Percentiles rank a stretch among this genome's conserved stretches.
phyloP scores from a whole-genome alignment of 2,888 invertebrate species.

The Rhagonycha lutea region DNA sequence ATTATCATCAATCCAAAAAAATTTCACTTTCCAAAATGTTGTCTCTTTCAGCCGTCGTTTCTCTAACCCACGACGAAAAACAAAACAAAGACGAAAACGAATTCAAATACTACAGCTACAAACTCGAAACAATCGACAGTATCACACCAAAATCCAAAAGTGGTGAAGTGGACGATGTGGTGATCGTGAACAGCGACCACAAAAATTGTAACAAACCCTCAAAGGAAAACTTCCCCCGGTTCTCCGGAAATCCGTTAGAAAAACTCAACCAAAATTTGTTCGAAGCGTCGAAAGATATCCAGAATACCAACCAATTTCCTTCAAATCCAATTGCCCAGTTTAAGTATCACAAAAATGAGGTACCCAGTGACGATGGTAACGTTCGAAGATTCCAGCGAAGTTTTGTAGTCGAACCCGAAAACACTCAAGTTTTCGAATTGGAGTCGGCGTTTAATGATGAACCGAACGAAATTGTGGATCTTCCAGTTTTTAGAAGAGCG shows the following conservation, averaged over 20 bases:
- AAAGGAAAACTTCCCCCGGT: not conserved
- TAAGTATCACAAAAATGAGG: not conserved
- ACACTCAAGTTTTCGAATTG: constrained; percentile 12
- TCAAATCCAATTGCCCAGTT: not conserved
- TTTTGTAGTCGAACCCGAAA: constrained; percentile 10
- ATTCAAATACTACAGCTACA: not conserved
- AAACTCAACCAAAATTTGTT: not conserved
- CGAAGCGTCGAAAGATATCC: not conserved
- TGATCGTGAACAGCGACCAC: not conserved
- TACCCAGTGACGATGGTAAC: not conserved
- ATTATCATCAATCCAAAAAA: not conserved
- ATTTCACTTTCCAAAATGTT: too few relatives aligned
- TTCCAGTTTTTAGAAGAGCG: not conserved
- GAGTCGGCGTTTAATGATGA: not conserved
- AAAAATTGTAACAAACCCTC: not conserved
- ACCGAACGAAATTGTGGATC: not conserved
- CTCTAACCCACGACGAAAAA: not conserved
- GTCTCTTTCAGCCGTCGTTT: not conserved
- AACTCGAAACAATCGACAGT: constrained; percentile 1
- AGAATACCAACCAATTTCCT: not conserved
- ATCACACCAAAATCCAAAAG: not conserved
- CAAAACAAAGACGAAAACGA: not conserved
- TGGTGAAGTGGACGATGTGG: not conserved
- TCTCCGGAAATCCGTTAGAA: not conserved
- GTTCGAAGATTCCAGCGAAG: constrained; percentile 5